These are phyloP conservation scores for Nezara viridula DNA, from an alignment of 2,888 invertebrate species.

Conservation along the genomic window DNA sequence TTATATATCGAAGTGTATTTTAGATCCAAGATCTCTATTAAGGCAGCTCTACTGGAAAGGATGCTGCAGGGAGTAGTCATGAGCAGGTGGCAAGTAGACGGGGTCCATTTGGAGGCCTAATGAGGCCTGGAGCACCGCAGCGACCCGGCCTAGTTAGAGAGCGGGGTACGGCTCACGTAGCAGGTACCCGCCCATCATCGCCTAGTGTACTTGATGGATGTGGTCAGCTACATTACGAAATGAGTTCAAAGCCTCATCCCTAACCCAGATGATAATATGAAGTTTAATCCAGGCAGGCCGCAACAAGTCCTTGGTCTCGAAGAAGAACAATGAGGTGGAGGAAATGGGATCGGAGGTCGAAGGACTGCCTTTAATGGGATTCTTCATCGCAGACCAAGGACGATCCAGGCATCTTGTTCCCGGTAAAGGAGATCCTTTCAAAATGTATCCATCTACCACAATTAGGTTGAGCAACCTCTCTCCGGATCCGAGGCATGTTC, in stretches of 20 bases:
- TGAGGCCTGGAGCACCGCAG: conserved; percentile 24
- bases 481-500: background rate
- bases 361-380: conserved; percentile 35
- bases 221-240: conserved; percentile 51
- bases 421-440: conserved; percentile 38
- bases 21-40: background rate
- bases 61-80: background rate
- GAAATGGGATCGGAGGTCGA: conserved; percentile 51
- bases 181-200: conserved; percentile 9
- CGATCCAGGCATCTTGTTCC: background rate
- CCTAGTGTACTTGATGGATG: conserved; percentile 22
- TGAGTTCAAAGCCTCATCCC: conserved; percentile 55
- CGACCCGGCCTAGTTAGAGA: conserved; percentile 33
- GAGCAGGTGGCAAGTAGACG: conserved; percentile 30
- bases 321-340: conserved; percentile 44
- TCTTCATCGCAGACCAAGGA: background rate
- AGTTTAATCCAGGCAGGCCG: conserved; percentile 43
- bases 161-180: conserved; percentile 18
- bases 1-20: background rate
- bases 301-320: conserved; percentile 23
- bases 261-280: conserved; percentile 40
- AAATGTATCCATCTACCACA: conserved; percentile 24
- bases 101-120: background rate
- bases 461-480: background rate
- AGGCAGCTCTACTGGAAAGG: background rate